These are phyloP conservation scores for Dilophus febrilis DNA, from an alignment of 2,888 invertebrate species.

Conservation along the genomic window DNA sequence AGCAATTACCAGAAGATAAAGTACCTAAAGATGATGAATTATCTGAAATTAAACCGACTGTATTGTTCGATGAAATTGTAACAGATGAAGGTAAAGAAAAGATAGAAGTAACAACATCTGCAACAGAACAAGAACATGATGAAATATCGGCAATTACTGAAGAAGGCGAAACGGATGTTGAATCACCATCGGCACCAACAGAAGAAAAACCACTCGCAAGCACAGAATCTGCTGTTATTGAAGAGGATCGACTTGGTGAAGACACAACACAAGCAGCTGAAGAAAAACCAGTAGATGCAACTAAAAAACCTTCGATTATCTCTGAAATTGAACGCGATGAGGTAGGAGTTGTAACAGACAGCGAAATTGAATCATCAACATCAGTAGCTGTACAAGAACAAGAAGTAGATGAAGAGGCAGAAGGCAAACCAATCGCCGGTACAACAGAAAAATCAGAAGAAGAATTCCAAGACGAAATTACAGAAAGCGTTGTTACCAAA, in stretches of 20 bases:
- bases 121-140: neutral
- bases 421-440: neutral
- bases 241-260: no score
- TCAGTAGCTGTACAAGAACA: neutral
- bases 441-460: slow-evolving; percentile 1
- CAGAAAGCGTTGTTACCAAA: neutral
- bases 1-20: slow-evolving; percentile 5
- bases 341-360: neutral
- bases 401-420: slow-evolving; percentile 2
- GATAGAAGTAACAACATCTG: neutral
- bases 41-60: slow-evolving; percentile 2
- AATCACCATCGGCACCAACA: neutral
- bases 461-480: neutral
- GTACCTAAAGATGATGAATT: slow-evolving; percentile 4
- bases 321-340: neutral
- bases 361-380: neutral
- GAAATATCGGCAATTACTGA: neutral
- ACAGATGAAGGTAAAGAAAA: slow-evolving; percentile 3
- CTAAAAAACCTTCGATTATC: no score
- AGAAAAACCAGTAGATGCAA: no score
- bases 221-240: no score
- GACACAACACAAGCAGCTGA: no score
- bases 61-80: neutral
- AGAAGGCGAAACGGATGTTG: slow-evolving; percentile 2
- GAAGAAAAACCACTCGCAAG: no score